Conservation (phyloP, 2,888 invertebrate genomes). For the Syrphus vitripennis region DNA sequence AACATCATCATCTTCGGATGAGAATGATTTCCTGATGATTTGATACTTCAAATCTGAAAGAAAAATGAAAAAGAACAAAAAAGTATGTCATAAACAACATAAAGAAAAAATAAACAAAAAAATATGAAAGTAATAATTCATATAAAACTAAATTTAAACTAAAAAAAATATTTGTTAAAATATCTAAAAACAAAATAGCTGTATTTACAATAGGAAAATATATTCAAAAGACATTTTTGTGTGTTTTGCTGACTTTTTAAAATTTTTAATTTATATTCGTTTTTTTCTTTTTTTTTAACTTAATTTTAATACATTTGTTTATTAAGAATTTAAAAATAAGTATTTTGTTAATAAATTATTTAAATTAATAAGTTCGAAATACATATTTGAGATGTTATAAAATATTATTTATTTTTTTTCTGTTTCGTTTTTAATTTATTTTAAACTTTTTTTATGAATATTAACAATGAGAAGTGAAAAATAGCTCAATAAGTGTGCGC, state of each 20-base stretch:
- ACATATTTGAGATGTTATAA: neutral
- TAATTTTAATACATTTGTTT: conserved; percentile 13
- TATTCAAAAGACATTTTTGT: conserved; percentile 27
- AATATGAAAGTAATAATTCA: conserved; percentile 6
- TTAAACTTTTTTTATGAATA: neutral
- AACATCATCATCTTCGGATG: conserved; percentile 39
- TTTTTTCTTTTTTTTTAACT: conserved; percentile 2
- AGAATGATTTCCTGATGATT: conserved; percentile 5
- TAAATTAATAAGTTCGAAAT: neutral
- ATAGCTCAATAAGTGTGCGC: conserved; percentile 29
- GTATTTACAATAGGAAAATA: conserved; percentile 21
- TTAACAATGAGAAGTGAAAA: conserved; percentile 41
- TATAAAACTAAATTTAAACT: conserved; percentile 21
- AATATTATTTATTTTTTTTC: neutral
- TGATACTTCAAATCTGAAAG: conserved; percentile 30
- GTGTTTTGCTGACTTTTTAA: conserved; percentile 26
- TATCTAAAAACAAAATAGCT: neutral
- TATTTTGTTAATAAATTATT: neutral
- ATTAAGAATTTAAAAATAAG: conserved; percentile 4
- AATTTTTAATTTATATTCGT: conserved; percentile 52
- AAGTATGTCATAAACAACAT: conserved; percentile 44
- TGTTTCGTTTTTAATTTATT: neutral
- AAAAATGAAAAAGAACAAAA: conserved; percentile 59
- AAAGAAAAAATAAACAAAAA: conserved; percentile 31
- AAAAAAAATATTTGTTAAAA: conserved; percentile 25